Evolutionary conservation across 2,797 vertebrate species (phyloP).

Genomic region (Podarcis siculus): DNA sequence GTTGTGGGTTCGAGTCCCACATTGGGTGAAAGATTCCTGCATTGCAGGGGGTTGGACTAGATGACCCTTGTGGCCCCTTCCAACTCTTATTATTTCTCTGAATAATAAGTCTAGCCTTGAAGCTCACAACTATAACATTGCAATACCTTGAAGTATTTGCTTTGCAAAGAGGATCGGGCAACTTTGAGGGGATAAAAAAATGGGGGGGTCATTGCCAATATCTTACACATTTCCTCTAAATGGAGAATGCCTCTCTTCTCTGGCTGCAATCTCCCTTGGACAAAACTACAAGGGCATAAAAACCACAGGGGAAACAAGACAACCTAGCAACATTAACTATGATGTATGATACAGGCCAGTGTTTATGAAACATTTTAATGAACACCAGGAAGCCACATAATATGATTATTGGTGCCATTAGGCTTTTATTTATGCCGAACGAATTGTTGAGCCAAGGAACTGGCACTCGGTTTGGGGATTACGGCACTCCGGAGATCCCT

Average conservation of each 20-base stretch:
- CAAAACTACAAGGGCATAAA: background rate
- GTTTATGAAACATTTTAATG: constrained; percentile 52
- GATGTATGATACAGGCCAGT: background rate
- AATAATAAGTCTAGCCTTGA: background rate
- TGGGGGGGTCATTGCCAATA: rapidly evolving
- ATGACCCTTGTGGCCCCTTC: no score
- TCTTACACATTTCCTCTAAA: background rate
- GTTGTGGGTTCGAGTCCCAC: no score
- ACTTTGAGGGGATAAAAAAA: background rate
- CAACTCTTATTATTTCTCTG: no score
- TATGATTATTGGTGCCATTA: constrained; percentile 52
- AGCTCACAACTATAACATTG: background rate
- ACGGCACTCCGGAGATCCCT: constrained; percentile 26
- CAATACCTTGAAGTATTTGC: background rate
- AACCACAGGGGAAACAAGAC: background rate
- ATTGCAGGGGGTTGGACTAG: no score
- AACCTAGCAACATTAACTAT: background rate
- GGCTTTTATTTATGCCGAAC: constrained; percentile 44
- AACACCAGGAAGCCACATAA: constrained; percentile 40
- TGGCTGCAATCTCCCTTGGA: background rate
- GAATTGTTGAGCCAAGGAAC: background rate
- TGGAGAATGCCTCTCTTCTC: background rate
- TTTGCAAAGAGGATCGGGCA: background rate
- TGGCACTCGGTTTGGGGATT: background rate
- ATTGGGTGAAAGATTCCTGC: no score